These are phyloP conservation scores for Cheilosia pagana DNA, from an alignment of 2,888 invertebrate genomes.

Conservation along the genomic window DNA sequence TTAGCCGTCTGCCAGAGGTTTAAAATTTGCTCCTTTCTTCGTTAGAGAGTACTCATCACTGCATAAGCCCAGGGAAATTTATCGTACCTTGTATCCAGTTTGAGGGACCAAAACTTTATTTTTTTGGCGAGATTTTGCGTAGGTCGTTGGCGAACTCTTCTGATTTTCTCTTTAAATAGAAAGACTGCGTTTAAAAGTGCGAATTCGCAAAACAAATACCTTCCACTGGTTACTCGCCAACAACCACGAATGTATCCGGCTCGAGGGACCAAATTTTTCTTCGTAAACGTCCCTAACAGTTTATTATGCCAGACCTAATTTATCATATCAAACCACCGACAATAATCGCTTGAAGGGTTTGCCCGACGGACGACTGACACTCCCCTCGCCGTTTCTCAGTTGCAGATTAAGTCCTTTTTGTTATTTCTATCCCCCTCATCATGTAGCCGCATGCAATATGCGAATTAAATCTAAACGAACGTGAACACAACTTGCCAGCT, in stretches of 20 bases:
- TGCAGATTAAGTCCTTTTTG: constrained; percentile 2
- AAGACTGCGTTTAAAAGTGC: no score
- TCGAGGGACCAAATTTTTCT: constrained; percentile 1
- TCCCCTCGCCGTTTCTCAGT: background rate
- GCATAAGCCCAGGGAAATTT: no score
- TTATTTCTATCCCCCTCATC: constrained; percentile 31
- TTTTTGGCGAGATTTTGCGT: background rate
- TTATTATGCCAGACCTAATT: constrained; percentile 8
- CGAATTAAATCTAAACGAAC: constrained; percentile 39
- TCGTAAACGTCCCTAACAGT: background rate
- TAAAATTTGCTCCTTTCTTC: no score
- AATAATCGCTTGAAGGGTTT: constrained; percentile 8
- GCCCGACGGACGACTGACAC: no score
- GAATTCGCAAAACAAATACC: no score
- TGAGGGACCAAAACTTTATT: background rate
- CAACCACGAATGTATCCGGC: background rate
- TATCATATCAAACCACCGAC: constrained; percentile 8
- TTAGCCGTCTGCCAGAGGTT: no score
- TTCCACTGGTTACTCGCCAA: no score
- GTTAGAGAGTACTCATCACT: no score
- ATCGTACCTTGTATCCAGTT: background rate
- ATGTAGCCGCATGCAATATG: constrained; percentile 52
- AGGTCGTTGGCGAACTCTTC: no score
- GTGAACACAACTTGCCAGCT: background rate
- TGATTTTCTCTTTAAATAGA: no score